phyloP scores from a whole-genome alignment of 2,888 invertebrate genomes.

The Lasioglossum zephyrum region DNA sequence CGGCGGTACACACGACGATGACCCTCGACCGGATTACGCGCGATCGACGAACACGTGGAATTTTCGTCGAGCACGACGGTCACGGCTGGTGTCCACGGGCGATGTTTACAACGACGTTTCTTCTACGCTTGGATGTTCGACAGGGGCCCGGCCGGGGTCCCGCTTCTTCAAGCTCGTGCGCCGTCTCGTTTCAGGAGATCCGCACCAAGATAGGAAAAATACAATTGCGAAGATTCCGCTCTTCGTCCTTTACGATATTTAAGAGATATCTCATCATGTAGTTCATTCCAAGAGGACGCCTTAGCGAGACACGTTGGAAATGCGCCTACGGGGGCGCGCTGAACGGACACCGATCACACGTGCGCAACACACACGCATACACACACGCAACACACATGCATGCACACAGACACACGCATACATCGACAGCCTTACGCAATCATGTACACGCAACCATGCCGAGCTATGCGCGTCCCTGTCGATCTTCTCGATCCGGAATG shows the following conservation, averaged over 20 bases:
- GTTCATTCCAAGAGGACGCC: constrained; percentile 72
- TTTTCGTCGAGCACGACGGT: constrained; percentile 3
- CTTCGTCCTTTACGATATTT: constrained; percentile 63
- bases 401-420: constrained; percentile 1
- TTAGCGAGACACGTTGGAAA: constrained; percentile 73
- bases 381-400: background rate
- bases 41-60: constrained; percentile 8
- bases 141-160: constrained; percentile 25
- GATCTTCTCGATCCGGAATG: constrained; percentile 16
- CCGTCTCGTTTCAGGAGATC: constrained; percentile 57
- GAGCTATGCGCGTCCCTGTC: constrained; percentile 36
- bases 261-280: constrained; percentile 59
- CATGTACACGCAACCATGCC: constrained; percentile 25
- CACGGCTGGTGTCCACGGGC: background rate
- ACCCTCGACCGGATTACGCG: background rate
- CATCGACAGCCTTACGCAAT: background rate
- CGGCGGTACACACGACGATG: constrained; percentile 46
- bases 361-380: constrained; percentile 8
- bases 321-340: constrained; percentile 38
- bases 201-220: constrained; percentile 64
- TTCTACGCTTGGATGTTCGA: constrained; percentile 23
- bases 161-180: constrained; percentile 45
- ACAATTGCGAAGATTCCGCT: constrained; percentile 54
- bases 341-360: constrained; percentile 43
- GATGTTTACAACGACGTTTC: constrained; percentile 34